Conservation (phyloP, 2,113 vertebrate genomes). For the Ovis aries region DNA sequence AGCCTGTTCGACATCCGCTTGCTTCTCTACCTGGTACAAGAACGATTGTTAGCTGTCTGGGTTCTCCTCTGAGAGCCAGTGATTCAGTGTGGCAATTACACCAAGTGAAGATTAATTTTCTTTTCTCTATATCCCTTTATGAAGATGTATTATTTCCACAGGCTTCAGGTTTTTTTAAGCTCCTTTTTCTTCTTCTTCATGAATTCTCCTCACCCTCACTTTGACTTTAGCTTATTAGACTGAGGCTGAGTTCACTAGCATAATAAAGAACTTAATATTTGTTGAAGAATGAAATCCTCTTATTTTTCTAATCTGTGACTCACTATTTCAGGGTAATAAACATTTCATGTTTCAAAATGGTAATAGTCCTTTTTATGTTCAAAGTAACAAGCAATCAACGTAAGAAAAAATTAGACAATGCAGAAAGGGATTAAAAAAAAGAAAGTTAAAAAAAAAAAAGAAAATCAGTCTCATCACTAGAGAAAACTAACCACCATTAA, state of each 20-base stretch:
- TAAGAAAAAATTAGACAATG: neutral
- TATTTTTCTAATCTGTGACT: neutral
- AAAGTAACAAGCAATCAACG: neutral
- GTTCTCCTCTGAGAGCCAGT: slow-evolving; percentile 28
- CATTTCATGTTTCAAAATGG: neutral
- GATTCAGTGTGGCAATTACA: neutral
- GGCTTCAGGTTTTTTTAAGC: neutral
- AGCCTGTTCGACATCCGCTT: slow-evolving; percentile 44
- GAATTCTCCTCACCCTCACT: neutral
- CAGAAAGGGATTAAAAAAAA: neutral
- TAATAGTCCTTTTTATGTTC: neutral
- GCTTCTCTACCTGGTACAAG: neutral
- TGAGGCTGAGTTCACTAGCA: neutral
- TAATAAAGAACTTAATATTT: neutral
- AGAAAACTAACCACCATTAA: neutral
- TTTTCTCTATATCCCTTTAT: neutral
- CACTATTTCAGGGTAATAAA: neutral
- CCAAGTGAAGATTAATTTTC: neutral
- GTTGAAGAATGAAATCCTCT: neutral
- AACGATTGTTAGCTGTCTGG: neutral
- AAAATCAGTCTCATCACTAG: neutral
- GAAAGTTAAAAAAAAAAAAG: neutral
- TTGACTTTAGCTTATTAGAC: neutral
- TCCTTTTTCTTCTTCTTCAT: slow-evolving; percentile 12
- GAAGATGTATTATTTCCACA: slow-evolving; percentile 27